Base-by-base conservation (phyloP, 1,140 invertebrate genomes). In the Drosophila prosaltans region DNA sequence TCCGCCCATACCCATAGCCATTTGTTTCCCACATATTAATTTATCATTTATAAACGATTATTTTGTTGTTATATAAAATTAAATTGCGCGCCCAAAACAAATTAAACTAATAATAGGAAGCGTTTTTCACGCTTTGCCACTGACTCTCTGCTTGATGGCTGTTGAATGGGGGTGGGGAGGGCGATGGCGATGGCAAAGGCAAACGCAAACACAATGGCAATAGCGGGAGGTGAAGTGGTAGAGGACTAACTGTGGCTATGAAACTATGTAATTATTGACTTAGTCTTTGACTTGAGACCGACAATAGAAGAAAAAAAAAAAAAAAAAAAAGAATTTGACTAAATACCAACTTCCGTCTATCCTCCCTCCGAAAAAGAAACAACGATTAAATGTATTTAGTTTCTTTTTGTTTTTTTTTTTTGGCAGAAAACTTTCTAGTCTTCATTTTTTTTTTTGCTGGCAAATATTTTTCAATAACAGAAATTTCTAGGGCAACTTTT, bases 11-110 rank as follows among this genome's bases (percentile, higher is more conserved):
- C 83, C 45, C 45, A 51, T 51, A 51, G 45, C 45, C 69, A 80
- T 80, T 88, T 90, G 72, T 72, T 89, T 89, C 84, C 85, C 84
- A 51, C 45, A 89, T 89, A 89, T 89, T 89, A 90, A 89, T 89
- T 89, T 84, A 90, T 89, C 84, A 89, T 89, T 89, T 89, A 89
- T 75, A 90, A 84, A 76, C 85, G 81, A 90, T 89, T 90, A 90
- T 81, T 80, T 89, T 90, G 84, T 78, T 76, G 85, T 89, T 89
- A 89, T 85, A 84, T 90, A 89, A 89, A 51, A 88, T 89, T 82
- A 88, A 88, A 88, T 88, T 88, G 83, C 83, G 83, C 80, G 73
- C 77, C 84, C 83, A 83, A 88, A 90, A 90, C 84, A 89, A 90
- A 89, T 84, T 90, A 68, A 90, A 79, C 78, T 89, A 89, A 89